Evolutionary conservation across 1,140 invertebrate species (phyloP), one percentile per base, ranked within the genome.

Genomic region (Bombus consobrinus): DNA sequence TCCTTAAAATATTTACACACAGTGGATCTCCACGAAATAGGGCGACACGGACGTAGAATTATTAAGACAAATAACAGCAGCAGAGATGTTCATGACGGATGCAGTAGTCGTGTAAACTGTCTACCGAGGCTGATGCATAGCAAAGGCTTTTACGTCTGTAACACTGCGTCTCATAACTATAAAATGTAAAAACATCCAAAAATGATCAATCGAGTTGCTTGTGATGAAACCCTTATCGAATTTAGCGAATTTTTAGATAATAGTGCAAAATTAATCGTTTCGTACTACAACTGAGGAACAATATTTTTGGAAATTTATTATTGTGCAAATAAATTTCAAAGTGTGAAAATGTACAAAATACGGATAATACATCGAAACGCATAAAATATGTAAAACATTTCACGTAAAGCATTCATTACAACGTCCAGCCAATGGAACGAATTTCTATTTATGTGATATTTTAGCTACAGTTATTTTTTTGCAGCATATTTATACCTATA

Each of bases 101-200:
- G 53, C 73, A 74, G 37, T 12, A 68, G n/a, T 28, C 43, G 47
- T 53, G 57, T 74, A 73, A 82, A 81, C 74, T 37, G 72, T 72
- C 82, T 72, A 39, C 25, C 25, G 69, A n/a, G 71, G 73, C 69
- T 28, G 71, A 3, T 79, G 78, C 77, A 66, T 74, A 79, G 69
- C 81, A 78, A 85, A 81, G 41, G 77, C 83, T 88, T 78, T 66
- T 88, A 75, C 84, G 66, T 28, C 18, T 43, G 72, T 53, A 78
- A 8, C n/a, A 32, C 2, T 15, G n/a, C n/a, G 13, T 32, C 59
- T 62, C 28, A 5, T 62, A n/a, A 62, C 18, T 53, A 22, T 53
- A 22, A 53, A 53, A 53, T 53, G 8, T 13, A 13, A 62, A 62
- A n/a, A 4, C 28, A 62, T 62, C 3, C 59, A n/a, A 62, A 13